phyloP scores from a whole-genome alignment of 2,888 invertebrate species.

The Oscheius onirici region DNA sequence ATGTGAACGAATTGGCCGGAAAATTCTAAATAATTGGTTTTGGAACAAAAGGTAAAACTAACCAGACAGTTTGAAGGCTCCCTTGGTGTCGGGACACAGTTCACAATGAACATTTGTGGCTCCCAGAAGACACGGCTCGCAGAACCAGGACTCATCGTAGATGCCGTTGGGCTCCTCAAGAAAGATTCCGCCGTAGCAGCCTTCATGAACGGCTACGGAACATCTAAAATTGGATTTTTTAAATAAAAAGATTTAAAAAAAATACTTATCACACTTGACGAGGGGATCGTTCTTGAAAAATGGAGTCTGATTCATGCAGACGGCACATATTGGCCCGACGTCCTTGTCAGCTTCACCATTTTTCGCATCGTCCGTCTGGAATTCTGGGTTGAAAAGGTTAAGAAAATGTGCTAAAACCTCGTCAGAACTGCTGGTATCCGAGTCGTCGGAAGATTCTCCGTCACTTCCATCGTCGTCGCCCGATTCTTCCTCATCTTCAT shows the following conservation, averaged over 20 bases:
- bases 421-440: slow-evolving; percentile 20
- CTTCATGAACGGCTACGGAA: slow-evolving; percentile 68
- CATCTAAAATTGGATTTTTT: slow-evolving; percentile 53
- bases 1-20: slow-evolving; percentile 87
- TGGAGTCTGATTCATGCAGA: slow-evolving; percentile 7
- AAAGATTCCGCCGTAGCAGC: slow-evolving; percentile 55
- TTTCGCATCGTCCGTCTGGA: slow-evolving; percentile 48
- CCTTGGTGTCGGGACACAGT: slow-evolving; percentile 88
- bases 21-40: slow-evolving; percentile 49
- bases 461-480: not conserved
- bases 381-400: not conserved
- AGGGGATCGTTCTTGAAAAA: not conserved
- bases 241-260: not conserved
- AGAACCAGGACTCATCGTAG: slow-evolving; percentile 90
- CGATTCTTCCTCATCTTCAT: slow-evolving; percentile 11
- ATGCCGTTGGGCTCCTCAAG: slow-evolving; percentile 16
- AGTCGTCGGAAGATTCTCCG: slow-evolving; percentile 7
- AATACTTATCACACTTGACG: slow-evolving; percentile 23
- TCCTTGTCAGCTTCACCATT: slow-evolving; percentile 47
- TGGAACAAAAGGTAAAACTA: not conserved
- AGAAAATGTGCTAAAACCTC: not conserved
- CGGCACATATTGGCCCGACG: slow-evolving; percentile 2
- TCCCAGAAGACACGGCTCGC: slow-evolving; percentile 84
- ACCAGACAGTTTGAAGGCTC: slow-evolving; percentile 86
- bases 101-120: slow-evolving; percentile 79